Evolutionary conservation across 2,797 vertebrate species (phyloP).

Genomic region (Nannoperca obscura): DNA sequence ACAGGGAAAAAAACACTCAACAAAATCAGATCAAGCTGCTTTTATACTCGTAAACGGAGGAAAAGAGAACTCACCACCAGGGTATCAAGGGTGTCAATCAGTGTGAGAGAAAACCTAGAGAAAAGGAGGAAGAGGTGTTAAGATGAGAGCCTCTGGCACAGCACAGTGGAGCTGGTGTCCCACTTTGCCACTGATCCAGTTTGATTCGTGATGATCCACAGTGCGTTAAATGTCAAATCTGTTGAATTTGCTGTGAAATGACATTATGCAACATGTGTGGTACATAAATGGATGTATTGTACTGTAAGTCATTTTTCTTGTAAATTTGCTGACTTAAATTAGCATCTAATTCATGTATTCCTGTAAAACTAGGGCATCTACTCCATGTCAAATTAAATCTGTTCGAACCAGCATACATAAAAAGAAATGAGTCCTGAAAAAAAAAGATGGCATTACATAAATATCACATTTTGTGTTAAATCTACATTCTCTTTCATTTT

Average conservation of each 20-base stretch:
- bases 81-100: slow-evolving; percentile 89
- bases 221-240: not conserved
- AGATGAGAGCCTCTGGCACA: slow-evolving; percentile 1
- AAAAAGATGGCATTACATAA: not conserved
- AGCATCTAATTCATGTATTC: slow-evolving; percentile 1
- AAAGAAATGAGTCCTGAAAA: not conserved
- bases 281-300: slow-evolving; percentile 1
- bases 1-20: not conserved
- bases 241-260: slow-evolving; percentile 20
- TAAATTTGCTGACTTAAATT: slow-evolving; percentile 10
- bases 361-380: slow-evolving; percentile 1
- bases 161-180: slow-evolving; percentile 14
- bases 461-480: not conserved
- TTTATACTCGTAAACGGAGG: not conserved
- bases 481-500: not conserved
- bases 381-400: not conserved
- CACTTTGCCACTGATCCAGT: slow-evolving; percentile 24
- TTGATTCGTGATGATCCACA: slow-evolving; percentile 19
- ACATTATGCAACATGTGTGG: not conserved
- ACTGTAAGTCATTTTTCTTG: not conserved
- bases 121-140: slow-evolving; percentile 16
- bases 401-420: not conserved
- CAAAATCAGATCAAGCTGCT: not conserved
- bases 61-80: slow-evolving; percentile 84
- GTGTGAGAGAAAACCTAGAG: slow-evolving; percentile 87